Percentiles rank a stretch among this genome's conserved stretches.
phyloP scores from a whole-genome alignment of 2,113 vertebrate genomes.

The Diglossa brunneiventris region DNA sequence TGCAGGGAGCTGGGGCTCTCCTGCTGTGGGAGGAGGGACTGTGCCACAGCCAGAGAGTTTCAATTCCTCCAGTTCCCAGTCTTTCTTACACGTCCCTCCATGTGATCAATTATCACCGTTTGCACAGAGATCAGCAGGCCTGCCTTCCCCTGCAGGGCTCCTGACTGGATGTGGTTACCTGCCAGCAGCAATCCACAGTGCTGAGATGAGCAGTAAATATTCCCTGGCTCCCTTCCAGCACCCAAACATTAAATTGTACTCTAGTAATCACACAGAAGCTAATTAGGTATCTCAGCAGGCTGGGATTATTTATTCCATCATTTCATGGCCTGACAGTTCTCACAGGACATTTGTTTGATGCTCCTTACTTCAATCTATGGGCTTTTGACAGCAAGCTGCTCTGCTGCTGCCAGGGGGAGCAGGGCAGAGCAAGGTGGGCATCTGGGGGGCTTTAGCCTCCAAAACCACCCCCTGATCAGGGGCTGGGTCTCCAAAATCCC shows the following conservation, averaged over 20 bases:
- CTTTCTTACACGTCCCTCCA: not conserved
- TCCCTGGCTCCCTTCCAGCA: not conserved
- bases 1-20: not conserved
- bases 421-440: not conserved
- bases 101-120: not conserved
- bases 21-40: not conserved
- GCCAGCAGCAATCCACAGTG: not conserved
- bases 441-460: not conserved
- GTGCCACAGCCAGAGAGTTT: not conserved
- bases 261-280: not conserved
- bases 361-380: not conserved
- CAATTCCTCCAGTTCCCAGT: conserved; percentile 3
- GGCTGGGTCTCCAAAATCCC: not conserved
- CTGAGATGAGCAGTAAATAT: not conserved
- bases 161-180: conserved; percentile 46
- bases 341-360: not conserved
- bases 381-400: not conserved
- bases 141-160: not conserved
- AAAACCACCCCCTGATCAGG: not conserved
- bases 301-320: not conserved
- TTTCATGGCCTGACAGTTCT: not conserved
- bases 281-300: not conserved
- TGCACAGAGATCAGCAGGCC: not conserved
- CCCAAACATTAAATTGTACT: not conserved
- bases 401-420: not conserved